phyloP scores from a whole-genome alignment of 2,888 invertebrate genomes.

The Drosophila nr. perissopoda region DNA sequence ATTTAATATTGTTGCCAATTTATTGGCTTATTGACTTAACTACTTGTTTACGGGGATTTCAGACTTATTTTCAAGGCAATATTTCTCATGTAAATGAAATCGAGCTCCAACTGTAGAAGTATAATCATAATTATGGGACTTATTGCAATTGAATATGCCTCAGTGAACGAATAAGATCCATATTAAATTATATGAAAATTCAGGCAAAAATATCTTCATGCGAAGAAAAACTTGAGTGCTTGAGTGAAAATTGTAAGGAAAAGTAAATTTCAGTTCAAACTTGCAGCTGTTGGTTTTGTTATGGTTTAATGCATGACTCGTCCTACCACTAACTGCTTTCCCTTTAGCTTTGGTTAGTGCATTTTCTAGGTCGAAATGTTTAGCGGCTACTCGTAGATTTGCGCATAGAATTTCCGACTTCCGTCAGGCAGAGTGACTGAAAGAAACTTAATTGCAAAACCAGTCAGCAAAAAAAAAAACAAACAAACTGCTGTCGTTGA shows the following conservation, averaged over 20 bases:
- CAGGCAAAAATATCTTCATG: background rate
- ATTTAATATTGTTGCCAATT: conserved; percentile 33
- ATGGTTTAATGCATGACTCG: conserved; percentile 1
- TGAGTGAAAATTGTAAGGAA: background rate
- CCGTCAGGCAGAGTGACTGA: conserved; percentile 41
- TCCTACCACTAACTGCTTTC: conserved; percentile 48
- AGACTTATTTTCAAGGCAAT: conserved; percentile 28
- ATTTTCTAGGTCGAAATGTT: conserved; percentile 71
- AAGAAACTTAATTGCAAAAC: conserved; percentile 64
- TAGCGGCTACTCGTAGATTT: conserved; percentile 51
- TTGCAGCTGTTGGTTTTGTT: conserved; percentile 11
- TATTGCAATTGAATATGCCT: background rate
- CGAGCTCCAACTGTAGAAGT: background rate
- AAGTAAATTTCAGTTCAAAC: background rate
- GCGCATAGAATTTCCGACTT: conserved; percentile 54
- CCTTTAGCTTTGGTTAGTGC: conserved; percentile 42
- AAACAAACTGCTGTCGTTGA: conserved; percentile 19
- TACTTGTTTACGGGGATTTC: background rate
- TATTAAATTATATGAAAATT: background rate
- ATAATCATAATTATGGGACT: background rate
- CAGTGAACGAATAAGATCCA: background rate
- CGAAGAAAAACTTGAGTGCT: background rate
- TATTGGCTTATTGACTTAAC: conserved; percentile 24
- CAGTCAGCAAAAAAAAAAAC: conserved; percentile 36
- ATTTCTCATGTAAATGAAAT: conserved; percentile 5